Conservation (phyloP, 2,888 invertebrate species). For the Melanophora roralis region DNA sequence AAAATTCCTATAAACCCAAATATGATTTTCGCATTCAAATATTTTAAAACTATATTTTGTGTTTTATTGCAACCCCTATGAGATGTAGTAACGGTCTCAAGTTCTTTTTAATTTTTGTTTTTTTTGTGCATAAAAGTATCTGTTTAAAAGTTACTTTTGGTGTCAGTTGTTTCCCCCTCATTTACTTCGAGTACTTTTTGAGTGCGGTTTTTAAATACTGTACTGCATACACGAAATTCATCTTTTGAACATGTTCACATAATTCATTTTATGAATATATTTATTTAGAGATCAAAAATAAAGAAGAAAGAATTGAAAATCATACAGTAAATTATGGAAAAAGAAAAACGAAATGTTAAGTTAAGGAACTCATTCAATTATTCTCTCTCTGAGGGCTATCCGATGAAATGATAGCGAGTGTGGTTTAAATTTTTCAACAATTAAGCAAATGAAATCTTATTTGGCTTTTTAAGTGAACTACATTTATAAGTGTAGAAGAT, state of each 20-base stretch:
- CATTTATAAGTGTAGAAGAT: too few species aligned
- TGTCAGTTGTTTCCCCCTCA: conserved; percentile 46
- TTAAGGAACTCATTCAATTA: conserved; percentile 60
- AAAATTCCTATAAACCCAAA: too few species aligned
- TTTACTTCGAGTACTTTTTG: conserved; percentile 47
- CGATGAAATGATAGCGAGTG: conserved; percentile 34
- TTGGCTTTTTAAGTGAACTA: background rate
- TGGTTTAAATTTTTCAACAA: conserved; percentile 34
- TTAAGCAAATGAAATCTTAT: conserved; percentile 12
- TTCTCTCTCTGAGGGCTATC: conserved; percentile 37
- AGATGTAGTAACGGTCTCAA: too few species aligned
- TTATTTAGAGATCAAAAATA: background rate
- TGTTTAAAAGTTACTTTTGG: conserved; percentile 62
- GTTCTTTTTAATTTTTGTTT: conserved; percentile 32
- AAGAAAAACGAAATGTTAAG: conserved; percentile 42
- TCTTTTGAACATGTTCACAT: conserved; percentile 52
- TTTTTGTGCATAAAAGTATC: conserved; percentile 49
- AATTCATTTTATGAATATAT: conserved; percentile 43
- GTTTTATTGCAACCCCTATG: too few species aligned
- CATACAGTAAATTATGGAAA: conserved; percentile 16
- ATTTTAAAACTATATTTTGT: too few species aligned
- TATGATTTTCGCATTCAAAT: too few species aligned
- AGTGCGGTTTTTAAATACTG: conserved; percentile 55
- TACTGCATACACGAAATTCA: conserved; percentile 51
- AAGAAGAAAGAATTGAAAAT: conserved; percentile 1